A percentile compares a stretch with the other conserved stretches of the same genome.
phyloP scores from a whole-genome alignment of 1,140 invertebrate species.

The Drosophila miranda region DNA sequence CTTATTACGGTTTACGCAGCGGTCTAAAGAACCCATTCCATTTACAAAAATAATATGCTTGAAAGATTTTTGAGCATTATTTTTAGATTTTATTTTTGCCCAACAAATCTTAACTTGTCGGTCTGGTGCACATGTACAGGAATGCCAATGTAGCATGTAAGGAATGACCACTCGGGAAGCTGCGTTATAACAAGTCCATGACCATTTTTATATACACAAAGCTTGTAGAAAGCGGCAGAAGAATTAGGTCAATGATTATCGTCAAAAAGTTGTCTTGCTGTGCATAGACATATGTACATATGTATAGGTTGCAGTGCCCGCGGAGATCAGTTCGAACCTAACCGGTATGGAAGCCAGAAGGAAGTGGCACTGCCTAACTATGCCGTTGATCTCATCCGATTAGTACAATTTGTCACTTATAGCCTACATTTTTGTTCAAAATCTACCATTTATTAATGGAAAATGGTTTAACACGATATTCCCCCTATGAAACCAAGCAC shows the following conservation, averaged over 20 bases:
- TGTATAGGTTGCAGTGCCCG: slow-evolving; percentile 29
- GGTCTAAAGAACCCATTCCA: slow-evolving; percentile 27
- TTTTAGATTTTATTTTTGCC: slow-evolving; percentile 10
- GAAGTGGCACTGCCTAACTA: slow-evolving; percentile 43
- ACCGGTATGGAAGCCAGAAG: slow-evolving; percentile 31
- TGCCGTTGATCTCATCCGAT: slow-evolving; percentile 44
- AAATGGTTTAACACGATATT: too few species aligned
- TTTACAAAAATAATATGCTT: slow-evolving; percentile 45
- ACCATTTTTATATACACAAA: slow-evolving; percentile 59
- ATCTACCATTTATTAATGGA: too few species aligned
- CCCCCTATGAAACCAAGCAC: too few species aligned
- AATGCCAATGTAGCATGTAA: slow-evolving; percentile 28
- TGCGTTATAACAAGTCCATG: slow-evolving; percentile 57
- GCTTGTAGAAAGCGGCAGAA: slow-evolving; percentile 59
- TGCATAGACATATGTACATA: slow-evolving; percentile 34
- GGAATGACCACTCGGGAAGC: slow-evolving; percentile 46
- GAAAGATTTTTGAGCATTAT: slow-evolving; percentile 33
- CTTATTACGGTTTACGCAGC: not conserved
- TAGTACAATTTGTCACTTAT: slow-evolving; percentile 39
- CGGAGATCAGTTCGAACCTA: slow-evolving; percentile 37
- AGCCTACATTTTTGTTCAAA: slow-evolving; percentile 2
- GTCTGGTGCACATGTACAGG: slow-evolving; percentile 45
- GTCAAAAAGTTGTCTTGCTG: slow-evolving; percentile 50
- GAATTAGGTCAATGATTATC: slow-evolving; percentile 61
- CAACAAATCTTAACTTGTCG: slow-evolving; percentile 4